A percentile compares a stretch with the other conserved stretches of the same genome.
These are phyloP conservation scores for Equus quagga DNA, from an alignment of 2,113 vertebrate genomes.

Conservation along the genomic window DNA sequence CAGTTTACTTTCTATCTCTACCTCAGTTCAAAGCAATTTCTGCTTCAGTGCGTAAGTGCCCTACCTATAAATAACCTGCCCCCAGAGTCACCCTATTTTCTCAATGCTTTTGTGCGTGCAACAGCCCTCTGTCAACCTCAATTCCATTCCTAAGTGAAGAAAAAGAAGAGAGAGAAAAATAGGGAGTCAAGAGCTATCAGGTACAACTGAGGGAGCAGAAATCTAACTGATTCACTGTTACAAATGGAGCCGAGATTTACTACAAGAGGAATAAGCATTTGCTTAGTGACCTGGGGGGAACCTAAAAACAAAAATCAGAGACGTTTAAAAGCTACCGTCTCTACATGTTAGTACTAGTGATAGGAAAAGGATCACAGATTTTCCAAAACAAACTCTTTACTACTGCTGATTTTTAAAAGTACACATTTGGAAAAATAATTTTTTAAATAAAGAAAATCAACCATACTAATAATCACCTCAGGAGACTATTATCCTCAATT, in stretches of 20 bases:
- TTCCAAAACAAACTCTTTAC: background rate
- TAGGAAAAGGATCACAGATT: background rate
- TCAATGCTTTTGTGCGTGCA: background rate
- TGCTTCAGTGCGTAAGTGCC: background rate
- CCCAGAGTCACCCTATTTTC: background rate
- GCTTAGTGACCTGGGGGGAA: background rate
- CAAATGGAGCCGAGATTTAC: background rate
- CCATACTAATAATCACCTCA: background rate
- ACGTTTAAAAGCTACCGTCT: background rate
- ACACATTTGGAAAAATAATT: background rate
- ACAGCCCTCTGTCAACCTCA: background rate
- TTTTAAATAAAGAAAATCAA: constrained; percentile 12
- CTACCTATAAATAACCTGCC: background rate
- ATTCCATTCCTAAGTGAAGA: background rate
- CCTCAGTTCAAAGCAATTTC: constrained; percentile 2
- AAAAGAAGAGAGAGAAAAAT: background rate
- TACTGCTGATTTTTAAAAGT: background rate
- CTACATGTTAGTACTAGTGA: background rate
- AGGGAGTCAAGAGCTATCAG: background rate
- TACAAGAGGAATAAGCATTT: background rate
- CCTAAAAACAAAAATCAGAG: background rate
- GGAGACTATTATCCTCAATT: background rate
- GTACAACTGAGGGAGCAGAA: background rate
- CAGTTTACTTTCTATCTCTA: background rate
- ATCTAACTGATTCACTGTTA: background rate